Base-by-base conservation (phyloP, 2,888 invertebrate genomes). In the Oegoconia quadripuncta region DNA sequence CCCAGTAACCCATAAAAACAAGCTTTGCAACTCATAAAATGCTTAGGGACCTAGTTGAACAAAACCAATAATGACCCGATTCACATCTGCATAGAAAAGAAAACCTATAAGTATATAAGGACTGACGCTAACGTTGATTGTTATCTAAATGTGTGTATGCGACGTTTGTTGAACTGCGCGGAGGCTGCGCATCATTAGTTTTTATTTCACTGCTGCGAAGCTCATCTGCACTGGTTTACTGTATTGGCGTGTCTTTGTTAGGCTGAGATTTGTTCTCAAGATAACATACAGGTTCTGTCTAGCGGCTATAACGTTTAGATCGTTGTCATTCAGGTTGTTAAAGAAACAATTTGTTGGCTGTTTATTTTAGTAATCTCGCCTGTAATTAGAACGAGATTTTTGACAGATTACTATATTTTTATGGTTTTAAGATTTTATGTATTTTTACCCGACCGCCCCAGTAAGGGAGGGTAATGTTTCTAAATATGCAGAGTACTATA, bases 121-220 rank as follows among this genome's bases (percentile, higher is more conserved):
- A n/a, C n/a, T n/a, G n/a, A n/a, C n/a, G n/a, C n/a, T n/a, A n/a
- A n/a, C n/a, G n/a, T n/a, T n/a, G n/a, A n/a, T n/a, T n/a, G n/a
- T n/a, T n/a, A n/a, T n/a, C n/a, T n/a, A n/a, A n/a, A n/a, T n/a
- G n/a, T n/a, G n/a, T n/a, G n/a, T n/a, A n/a, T n/a, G n/a, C n/a
- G n/a, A n/a, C n/a, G n/a, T n/a, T n/a, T n/a, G n/a, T n/a, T 34
- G 39, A 33, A 33, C 28, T 31, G 31, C 25, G 26, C 14, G 41
- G 32, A 31, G 11, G 37, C 37, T 30, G 34, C 44, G 42, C 42
- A 40, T 44, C 47, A 47, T 47, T 47, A 38, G 26, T 25, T 38
- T 32, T 14, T 22, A 37, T 37, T 39, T 42, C 34, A 41, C 41
- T 46, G 32, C 32, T 25, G 34, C 32, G 31, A 25, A 15, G 11